Base-by-base conservation (phyloP, 2,888 invertebrate genomes). In the Rhagonycha fulva region DNA sequence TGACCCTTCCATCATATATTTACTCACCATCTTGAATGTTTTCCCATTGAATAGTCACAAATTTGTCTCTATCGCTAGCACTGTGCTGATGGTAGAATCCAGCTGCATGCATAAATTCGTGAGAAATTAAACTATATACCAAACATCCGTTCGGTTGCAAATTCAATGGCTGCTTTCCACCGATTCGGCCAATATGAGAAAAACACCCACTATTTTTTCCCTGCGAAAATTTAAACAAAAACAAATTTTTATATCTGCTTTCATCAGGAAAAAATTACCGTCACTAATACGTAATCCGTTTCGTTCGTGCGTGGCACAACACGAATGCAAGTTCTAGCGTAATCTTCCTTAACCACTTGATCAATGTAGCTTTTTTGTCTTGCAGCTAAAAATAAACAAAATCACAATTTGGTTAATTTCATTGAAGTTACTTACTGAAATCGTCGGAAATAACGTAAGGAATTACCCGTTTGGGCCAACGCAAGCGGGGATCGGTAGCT, bases 41-140 rank as follows among this genome's bases (percentile, higher is more conserved):
- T 66, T 93, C 91, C 92, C 93, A 94, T 71, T 92, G 87, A 80
- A 96, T 94, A 79, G 90, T 90, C 1, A 96, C 93, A 85, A 90
- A 95, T 0, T 93, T 90, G 84, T 96, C 95, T 78, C 96, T 90
- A 86, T 95, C 92, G 14, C 92, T 91, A 26, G 95, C 90, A 83
- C 93, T 94, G 84, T 96, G 96, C 88, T 96, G 95, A 84, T 96
- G 96, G 85, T 93, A 94, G 86, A 96, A 95, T 0, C 96, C 96
- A 1, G 95, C 86, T 0, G 94, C 92, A 83, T 96, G 96, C 82
- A 96, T 89, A 85, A 96, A 89, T 86, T 96, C 96, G 84, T 96
- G 95, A 9, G 93, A 90, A 4, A 94, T 90, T 9, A n/a, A 14
- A 12, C 12, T 12, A 19, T 23, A 10, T 10, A 4, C 24, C 1